Evolutionary conservation across 2,888 invertebrate species (phyloP), one percentile per base, ranked within the genome.

Genomic region (Mythimna ferrago): DNA sequence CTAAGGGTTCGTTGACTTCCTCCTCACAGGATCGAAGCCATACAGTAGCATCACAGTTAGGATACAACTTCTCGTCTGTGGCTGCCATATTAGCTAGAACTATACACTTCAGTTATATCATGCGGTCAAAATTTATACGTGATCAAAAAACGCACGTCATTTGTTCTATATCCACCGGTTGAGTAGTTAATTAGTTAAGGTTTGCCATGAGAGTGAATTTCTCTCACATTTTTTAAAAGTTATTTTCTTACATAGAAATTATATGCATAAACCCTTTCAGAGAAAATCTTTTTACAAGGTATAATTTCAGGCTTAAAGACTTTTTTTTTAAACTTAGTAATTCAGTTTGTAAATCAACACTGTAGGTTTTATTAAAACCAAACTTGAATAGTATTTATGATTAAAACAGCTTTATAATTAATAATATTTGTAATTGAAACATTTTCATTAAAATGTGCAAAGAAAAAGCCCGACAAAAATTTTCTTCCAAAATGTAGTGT

Each of bases 11-110:
- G 2, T 97, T 93, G 41, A 98, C 97, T 95, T 99, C 98, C 73
- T 97, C 91, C 77, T 97, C 97, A 84, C 98, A 99, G 4, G 98
- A 98, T 71, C 99, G 96, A 86, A 98, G 92, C 98, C 98, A 99
- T 51, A 99, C 97, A 44, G 96, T 97, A 0, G 97, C 94, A 83
- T 98, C 98, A 86, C 98, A 98, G 88, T 98, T 97, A 2, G 97
- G 97, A 89, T 97, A 97, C 51, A 94, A 80, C 73, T 93, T 93
- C 70, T 89, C 87, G 35, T 89, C 87, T 60, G 66, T 66, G 26
- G 87, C 84, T n/a, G 89, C 90, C 94, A 94, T 94, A 41, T 64
- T 80, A 32, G 74, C 87, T 88, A 82, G 75, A 89, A 86, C 80
- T 78, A 85, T 58, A 83, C 74, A 82, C 38, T 61, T 57, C 5